Base-by-base conservation (phyloP, 2,888 invertebrate genomes). In the Stenichneumon culpator region DNA sequence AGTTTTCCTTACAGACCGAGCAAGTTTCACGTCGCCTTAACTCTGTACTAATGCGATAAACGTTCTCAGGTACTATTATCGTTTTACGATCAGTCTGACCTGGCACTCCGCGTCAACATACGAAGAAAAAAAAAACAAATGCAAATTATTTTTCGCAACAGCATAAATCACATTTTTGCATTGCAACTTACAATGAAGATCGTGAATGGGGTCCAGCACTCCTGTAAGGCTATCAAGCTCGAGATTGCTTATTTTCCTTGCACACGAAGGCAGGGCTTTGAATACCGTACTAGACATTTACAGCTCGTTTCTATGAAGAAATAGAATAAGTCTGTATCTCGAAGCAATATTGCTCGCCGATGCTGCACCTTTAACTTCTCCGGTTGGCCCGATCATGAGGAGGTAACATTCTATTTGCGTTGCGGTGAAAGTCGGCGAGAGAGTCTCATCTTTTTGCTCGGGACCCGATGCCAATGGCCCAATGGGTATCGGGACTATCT, bases 371-470 rank as follows among this genome's bases (percentile, higher is more conserved):
- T 77, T 39, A 44, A 22, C 57, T 67, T 68, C 36, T 78, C 28
- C 50, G n/a, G 52, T 73, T 52, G 83, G 77, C 67, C 52, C 72
- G 67, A 22, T 73, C 60, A 84, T 80, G 72, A 52, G 50, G 63
- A 54, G 57, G 52, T 75, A 83, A 73, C 79, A 83, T 81, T 86
- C 83, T 86, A 86, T 84, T 84, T 84, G 69, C 81, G 83, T 84
- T 86, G 78, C 63, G 83, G 86, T 81, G 86, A 86, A 86, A 86
- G 86, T 86, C 78, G 63, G 65, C 54, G 81, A 78, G 73, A 86
- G 86, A 86, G 86, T 72, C 57, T 67, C 79, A 75, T 79, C 79
- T 79, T 82, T 80, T 80, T 80, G 63, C 83, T 80, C 50, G 72
- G 57, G 72, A 22, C 72, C 75, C 80, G 80, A 67, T 77, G 79